Conservation (phyloP, 2,888 invertebrate species). For the Bombylius discolor region DNA sequence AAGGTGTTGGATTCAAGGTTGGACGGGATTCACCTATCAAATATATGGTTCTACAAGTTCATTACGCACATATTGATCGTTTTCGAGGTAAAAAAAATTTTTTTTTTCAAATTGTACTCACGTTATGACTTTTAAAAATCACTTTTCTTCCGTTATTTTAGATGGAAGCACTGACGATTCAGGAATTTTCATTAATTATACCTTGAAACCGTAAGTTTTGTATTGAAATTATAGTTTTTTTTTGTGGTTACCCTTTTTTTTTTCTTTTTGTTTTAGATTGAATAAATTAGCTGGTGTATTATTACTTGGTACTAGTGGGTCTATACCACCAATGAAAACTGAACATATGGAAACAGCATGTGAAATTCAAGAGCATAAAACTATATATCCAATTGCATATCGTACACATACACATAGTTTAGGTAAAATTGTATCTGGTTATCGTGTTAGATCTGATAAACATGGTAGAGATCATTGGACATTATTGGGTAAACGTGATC, state of each 20-base stretch:
- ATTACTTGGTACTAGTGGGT: slow-evolving; percentile 75
- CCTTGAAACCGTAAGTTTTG: slow-evolving; percentile 50
- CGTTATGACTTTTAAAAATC: not conserved
- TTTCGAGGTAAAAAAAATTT: slow-evolving; percentile 43
- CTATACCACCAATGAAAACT: slow-evolving; percentile 51
- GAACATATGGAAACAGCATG: slow-evolving; percentile 91
- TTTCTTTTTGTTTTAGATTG: slow-evolving; percentile 43
- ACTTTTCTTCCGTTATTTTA: slow-evolving; percentile 26
- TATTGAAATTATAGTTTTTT: not conserved
- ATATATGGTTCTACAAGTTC: slow-evolving; percentile 88
- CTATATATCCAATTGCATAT: slow-evolving; percentile 88
- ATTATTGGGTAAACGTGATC: slow-evolving; percentile 73
- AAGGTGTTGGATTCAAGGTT: slow-evolving; percentile 85
- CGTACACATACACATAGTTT: slow-evolving; percentile 87
- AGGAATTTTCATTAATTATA: slow-evolving; percentile 69
- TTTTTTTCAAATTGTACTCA: not conserved
- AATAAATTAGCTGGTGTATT: slow-evolving; percentile 84
- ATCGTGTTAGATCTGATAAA: slow-evolving; percentile 48
- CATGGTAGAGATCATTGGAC: slow-evolving; percentile 58
- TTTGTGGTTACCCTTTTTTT: not conserved
- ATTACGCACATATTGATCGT: slow-evolving; percentile 55
- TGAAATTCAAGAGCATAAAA: slow-evolving; percentile 61
- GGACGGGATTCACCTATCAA: slow-evolving; percentile 70
- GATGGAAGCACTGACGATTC: slow-evolving; percentile 72
- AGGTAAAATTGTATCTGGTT: slow-evolving; percentile 76